phyloP scores from a whole-genome alignment of 1,140 invertebrate species.

The Steinernema feltiae region DNA sequence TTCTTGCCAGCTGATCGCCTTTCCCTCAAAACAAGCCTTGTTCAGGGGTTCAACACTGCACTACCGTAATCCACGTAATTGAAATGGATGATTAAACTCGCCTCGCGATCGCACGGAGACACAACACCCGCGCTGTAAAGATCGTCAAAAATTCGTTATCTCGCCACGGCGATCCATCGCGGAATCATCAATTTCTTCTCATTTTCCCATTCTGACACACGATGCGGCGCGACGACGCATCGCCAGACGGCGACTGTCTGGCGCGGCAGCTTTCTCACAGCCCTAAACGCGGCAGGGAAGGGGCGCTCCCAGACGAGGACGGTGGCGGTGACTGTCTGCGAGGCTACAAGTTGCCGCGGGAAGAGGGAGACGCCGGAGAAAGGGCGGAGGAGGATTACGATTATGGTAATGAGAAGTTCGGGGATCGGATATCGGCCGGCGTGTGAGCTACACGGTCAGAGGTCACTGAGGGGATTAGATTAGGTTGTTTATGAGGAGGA shows the following conservation, averaged over 20 bases:
- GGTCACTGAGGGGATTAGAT: neutral
- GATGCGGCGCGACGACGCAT: neutral
- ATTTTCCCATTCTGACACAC: neutral
- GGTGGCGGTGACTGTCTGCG: neutral
- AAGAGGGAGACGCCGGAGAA: neutral
- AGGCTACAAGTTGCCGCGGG: neutral
- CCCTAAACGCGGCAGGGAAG: neutral
- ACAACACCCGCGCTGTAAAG: neutral
- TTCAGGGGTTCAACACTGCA: too few species aligned
- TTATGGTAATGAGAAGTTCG: slow-evolving; percentile 16
- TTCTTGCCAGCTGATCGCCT: too few species aligned
- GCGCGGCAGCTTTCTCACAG: neutral
- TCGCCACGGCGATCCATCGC: neutral
- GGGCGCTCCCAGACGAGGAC: neutral
- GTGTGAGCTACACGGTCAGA: neutral
- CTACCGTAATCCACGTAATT: too few species aligned
- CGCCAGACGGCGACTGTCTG: slow-evolving; percentile 10
- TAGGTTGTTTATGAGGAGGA: neutral
- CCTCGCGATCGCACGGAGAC: too few species aligned
- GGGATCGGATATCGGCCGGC: neutral
- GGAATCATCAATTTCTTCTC: neutral
- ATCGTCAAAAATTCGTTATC: slow-evolving; percentile 13
- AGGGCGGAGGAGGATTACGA: slow-evolving; percentile 11
- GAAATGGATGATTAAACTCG: too few species aligned
- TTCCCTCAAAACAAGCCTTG: too few species aligned